These are phyloP conservation scores for Caenorhabditis japonica DNA, from an alignment of 2,888 invertebrate species.

Conservation along the genomic window DNA sequence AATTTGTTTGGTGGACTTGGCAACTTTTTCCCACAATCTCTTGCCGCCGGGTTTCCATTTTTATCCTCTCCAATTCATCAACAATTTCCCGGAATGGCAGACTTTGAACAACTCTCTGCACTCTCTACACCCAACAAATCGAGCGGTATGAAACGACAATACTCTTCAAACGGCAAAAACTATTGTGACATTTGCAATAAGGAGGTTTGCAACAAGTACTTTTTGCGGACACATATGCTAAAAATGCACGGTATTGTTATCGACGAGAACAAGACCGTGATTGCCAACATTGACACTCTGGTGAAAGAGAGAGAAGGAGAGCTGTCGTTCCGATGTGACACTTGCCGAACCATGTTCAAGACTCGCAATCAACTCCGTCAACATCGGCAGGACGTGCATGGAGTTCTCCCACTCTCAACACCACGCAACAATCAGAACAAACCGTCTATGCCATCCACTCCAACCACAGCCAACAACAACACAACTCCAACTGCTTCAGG, in stretches of 20 bases:
- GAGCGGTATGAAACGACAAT: constrained; percentile 67
- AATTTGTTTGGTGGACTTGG: constrained; percentile 21
- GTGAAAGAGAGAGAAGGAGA: constrained; percentile 73
- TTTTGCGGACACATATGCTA: constrained; percentile 91
- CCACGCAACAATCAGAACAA: constrained; percentile 42
- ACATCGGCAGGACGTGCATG: constrained; percentile 97
- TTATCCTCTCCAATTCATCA: constrained; percentile 32
- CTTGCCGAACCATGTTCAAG: constrained; percentile 97
- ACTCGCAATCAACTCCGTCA: constrained; percentile 97
- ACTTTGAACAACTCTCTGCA: constrained; percentile 38
- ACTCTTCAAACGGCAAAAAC: constrained; percentile 75
- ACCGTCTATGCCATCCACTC: constrained; percentile 33
- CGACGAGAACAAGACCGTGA: constrained; percentile 77
- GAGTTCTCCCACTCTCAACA: constrained; percentile 81
- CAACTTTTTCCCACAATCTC: constrained; percentile 34
- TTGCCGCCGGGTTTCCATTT: constrained; percentile 13
- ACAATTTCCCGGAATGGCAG: constrained; percentile 41
- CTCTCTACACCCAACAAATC: constrained; percentile 46
- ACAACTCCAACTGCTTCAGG: constrained; percentile 11
- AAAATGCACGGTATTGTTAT: constrained; percentile 84
- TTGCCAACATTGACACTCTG: constrained; percentile 77
- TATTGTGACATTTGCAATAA: constrained; percentile 78
- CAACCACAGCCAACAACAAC: constrained; percentile 33
- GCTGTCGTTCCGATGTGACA: constrained; percentile 84
- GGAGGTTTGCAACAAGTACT: constrained; percentile 94